These are phyloP conservation scores for Balaeniceps rex DNA, from an alignment of 2,113 vertebrate genomes.

Conservation along the genomic window DNA sequence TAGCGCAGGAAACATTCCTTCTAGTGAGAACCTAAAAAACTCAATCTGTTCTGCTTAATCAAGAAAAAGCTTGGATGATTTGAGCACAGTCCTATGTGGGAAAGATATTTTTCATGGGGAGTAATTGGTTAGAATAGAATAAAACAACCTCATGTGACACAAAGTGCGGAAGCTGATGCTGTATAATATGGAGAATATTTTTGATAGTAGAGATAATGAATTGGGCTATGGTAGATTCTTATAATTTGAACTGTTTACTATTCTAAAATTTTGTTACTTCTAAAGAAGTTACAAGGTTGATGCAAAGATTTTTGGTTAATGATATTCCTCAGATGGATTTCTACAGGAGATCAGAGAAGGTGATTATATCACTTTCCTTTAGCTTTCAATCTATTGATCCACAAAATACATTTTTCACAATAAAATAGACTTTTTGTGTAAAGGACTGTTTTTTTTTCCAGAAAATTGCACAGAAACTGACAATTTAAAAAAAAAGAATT, in stretches of 20 bases:
- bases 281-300: background rate
- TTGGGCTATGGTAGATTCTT: background rate
- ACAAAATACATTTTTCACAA: background rate
- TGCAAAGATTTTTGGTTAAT: background rate
- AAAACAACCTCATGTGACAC: background rate
- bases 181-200: background rate
- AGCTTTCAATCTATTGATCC: background rate
- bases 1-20: background rate
- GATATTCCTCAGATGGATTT: background rate
- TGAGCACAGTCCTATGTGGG: background rate
- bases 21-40: background rate
- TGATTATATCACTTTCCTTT: background rate
- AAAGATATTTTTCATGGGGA: background rate
- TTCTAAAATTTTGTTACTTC: background rate
- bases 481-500: background rate
- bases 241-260: background rate
- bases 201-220: background rate
- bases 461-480: background rate
- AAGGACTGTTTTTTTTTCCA: background rate
- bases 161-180: background rate
- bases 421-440: background rate
- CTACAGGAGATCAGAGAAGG: background rate
- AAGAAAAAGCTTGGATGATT: background rate
- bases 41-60: background rate
- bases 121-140: background rate